A percentile compares a stretch with the other conserved stretches of the same genome.
phyloP scores from a whole-genome alignment of 2,888 invertebrate genomes.

The Drosophila infuscata region DNA sequence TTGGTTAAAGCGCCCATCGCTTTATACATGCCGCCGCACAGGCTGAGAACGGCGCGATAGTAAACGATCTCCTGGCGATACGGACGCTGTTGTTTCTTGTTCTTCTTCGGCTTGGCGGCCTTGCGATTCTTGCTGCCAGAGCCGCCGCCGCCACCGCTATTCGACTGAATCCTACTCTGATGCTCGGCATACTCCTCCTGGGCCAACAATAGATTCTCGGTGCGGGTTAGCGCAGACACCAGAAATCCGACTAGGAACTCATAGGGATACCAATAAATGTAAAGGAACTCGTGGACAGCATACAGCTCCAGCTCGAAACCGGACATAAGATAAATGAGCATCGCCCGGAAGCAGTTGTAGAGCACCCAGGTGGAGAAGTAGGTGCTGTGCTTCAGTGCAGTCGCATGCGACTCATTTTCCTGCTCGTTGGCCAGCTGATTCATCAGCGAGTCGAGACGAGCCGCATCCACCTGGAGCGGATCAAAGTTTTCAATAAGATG shows the following conservation, averaged over 20 bases:
- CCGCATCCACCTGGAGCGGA: conserved; percentile 95
- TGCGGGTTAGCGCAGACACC: conserved; percentile 94
- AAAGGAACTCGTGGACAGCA: conserved; percentile 97
- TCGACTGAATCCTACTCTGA: conserved; percentile 75
- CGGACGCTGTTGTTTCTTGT: conserved; percentile 88
- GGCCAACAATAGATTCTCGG: conserved; percentile 93
- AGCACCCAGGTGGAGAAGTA: conserved; percentile 93
- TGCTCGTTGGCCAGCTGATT: conserved; percentile 88
- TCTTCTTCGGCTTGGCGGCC: conserved; percentile 85
- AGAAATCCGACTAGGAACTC: conserved; percentile 98
- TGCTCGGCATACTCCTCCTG: conserved; percentile 88
- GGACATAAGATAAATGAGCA: conserved; percentile 96
- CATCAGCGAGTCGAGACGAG: conserved; percentile 93
- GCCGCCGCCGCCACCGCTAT: conserved; percentile 45
- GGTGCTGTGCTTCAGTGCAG: conserved; percentile 86
- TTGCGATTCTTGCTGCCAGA: conserved; percentile 82
- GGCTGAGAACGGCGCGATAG: conserved; percentile 95
- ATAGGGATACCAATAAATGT: conserved; percentile 98
- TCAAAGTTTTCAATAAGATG: conserved; percentile 94
- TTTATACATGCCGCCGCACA: conserved; percentile 98
- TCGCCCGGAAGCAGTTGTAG: conserved; percentile 95
- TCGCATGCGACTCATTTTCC: conserved; percentile 92
- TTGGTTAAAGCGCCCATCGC: conserved; percentile 95
- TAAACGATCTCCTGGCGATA: conserved; percentile 94
- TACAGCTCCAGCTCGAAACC: conserved; percentile 98